Conservation (phyloP, 2,113 vertebrate species). For the Phycodurus eques region DNA sequence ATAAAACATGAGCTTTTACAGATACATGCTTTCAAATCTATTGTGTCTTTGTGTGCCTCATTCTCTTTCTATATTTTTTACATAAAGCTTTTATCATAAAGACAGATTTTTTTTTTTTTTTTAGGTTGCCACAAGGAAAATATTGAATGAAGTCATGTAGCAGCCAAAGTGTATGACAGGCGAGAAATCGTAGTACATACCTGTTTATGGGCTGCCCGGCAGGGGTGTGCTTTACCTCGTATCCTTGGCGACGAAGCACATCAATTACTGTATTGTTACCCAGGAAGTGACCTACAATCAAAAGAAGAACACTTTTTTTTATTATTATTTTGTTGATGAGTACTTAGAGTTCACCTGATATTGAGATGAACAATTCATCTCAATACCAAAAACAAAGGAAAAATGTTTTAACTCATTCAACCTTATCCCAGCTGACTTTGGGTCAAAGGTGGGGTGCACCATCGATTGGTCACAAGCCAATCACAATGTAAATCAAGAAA, state of each 20-base stretch:
- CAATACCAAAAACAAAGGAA: too few relatives aligned
- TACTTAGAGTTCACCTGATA: too few relatives aligned
- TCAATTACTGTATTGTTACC: conserved; percentile 90
- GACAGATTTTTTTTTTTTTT: too few relatives aligned
- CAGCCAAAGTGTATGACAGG: conserved; percentile 1
- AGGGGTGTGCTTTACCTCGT: conserved; percentile 83
- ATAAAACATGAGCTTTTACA: conserved; percentile 60
- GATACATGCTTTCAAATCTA: conserved; percentile 23
- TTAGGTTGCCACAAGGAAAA: neutral
- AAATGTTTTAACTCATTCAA: too few relatives aligned
- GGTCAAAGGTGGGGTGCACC: too few relatives aligned
- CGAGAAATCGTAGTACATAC: conserved; percentile 55
- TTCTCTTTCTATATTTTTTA: neutral
- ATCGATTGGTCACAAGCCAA: too few relatives aligned
- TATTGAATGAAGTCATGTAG: neutral
- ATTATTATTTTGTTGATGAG: too few relatives aligned
- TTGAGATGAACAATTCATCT: too few relatives aligned
- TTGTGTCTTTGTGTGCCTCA: neutral
- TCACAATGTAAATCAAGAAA: too few relatives aligned
- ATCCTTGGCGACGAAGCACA: conserved; percentile 82
- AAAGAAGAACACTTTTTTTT: conserved; percentile 22
- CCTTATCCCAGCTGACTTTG: too few relatives aligned
- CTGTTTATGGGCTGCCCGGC: conserved; percentile 81
- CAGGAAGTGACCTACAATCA: conserved; percentile 85
- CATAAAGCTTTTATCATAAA: too few relatives aligned